A percentile compares a stretch with the other conserved stretches of the same genome.
phyloP scores from a whole-genome alignment of 2,888 invertebrate species.

The Temnothorax unifasciatus region DNA sequence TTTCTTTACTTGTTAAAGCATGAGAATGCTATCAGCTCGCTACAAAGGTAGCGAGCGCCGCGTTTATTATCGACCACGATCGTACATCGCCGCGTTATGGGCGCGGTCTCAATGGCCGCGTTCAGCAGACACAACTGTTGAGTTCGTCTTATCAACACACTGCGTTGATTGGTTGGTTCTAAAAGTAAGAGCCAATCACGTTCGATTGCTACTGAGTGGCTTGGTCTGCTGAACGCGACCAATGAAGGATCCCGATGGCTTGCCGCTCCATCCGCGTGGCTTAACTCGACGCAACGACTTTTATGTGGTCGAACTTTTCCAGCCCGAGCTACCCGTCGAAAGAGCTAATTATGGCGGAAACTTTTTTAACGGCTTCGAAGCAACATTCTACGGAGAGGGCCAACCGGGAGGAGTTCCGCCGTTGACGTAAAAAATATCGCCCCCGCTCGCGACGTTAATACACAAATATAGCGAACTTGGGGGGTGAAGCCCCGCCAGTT shows the following conservation, averaged over 20 bases:
- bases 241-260: slow-evolving; percentile 35
- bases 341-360: slow-evolving; percentile 46
- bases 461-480: background rate
- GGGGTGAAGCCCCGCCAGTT: background rate
- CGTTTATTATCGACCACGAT: slow-evolving; percentile 25
- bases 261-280: slow-evolving; percentile 23
- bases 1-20: slow-evolving; percentile 7
- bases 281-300: slow-evolving; percentile 53
- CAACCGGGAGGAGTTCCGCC: slow-evolving; percentile 11
- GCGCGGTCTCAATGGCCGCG: slow-evolving; percentile 28
- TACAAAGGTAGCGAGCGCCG: background rate
- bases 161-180: no score
- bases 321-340: slow-evolving; percentile 21
- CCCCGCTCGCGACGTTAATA: background rate
- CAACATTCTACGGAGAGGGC: slow-evolving; percentile 44
- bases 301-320: slow-evolving; percentile 57
- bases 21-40: background rate
- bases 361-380: slow-evolving; percentile 50
- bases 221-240: no score
- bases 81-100: background rate
- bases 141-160: no score
- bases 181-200: no score
- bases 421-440: slow-evolving; percentile 11
- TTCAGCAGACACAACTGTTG: no score
- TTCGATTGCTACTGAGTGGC: no score